These are phyloP conservation scores for Spatula clypeata DNA, from an alignment of 2,797 vertebrate genomes.

Conservation along the genomic window DNA sequence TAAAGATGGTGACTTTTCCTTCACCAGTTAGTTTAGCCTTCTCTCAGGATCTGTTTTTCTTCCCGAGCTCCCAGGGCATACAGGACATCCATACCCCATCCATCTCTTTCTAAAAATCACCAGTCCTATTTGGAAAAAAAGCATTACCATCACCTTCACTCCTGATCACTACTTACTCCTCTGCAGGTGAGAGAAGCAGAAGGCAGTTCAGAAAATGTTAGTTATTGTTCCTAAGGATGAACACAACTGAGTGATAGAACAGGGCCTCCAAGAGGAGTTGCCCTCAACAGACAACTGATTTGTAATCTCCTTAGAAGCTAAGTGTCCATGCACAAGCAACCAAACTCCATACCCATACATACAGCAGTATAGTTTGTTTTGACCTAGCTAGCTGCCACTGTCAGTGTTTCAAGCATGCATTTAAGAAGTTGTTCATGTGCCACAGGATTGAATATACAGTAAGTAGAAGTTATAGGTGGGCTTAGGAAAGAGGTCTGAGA, in stretches of 20 bases:
- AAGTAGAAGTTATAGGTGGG: background rate
- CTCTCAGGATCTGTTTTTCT: background rate
- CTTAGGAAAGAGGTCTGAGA: background rate
- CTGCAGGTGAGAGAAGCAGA: background rate
- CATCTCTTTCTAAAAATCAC: background rate
- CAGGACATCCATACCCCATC: background rate
- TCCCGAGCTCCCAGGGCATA: background rate
- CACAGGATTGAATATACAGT: background rate
- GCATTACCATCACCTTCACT: background rate
- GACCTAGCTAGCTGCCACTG: background rate
- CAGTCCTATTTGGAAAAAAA: background rate
- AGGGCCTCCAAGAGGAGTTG: background rate
- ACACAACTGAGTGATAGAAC: background rate
- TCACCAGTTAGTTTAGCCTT: rapidly evolving
- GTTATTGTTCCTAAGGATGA: background rate
- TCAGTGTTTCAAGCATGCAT: background rate
- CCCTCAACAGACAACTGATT: background rate
- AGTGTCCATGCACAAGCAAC: background rate
- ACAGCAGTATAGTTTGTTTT: background rate
- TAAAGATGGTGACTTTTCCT: background rate
- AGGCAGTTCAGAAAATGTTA: background rate
- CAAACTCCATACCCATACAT: background rate
- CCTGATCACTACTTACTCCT: background rate
- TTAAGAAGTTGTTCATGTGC: background rate
- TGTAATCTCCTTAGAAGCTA: background rate